Evolutionary conservation across 2,797 vertebrate genomes (phyloP), one percentile per base, ranked within the genome.

Genomic region (Chelon auratus): DNA sequence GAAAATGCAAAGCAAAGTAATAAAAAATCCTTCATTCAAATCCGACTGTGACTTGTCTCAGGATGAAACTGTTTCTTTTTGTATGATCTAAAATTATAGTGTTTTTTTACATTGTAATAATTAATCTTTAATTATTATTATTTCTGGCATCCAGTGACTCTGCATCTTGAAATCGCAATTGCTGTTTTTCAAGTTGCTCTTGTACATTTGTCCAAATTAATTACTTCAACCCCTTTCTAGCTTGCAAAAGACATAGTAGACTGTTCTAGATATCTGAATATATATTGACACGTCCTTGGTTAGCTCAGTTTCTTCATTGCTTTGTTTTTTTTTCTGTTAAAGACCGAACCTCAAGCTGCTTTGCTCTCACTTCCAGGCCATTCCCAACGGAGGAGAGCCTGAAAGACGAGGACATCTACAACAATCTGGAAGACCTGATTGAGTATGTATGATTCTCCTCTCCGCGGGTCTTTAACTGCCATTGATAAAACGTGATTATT

Each of bases 391-490:
- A 97, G 83, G 96, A 96, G 80, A 96, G 93, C 0, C 18, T 97
- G 40, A 91, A 94, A 50, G 95, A 98, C 71, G 97, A 97, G 80
- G 96, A 97, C 82, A 83, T 97, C 85, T 98, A 98, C 94, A 97
- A 95, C 91, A 87, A 94, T 75, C 95, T 98, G 79, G 96, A 96
- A 45, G 97, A 98, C 91, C 85, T 98, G 90, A 95, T 98, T 82
- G 97, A 98, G 97, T 98, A 96, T 0, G 97, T 97, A 83, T 81
- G 61, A 81, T 50, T 20, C 58, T 52, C 43, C 72, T 68, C 77
- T 78, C 75, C 62, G 47, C 0, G 42, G 74, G 57, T n/a, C 61
- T 59, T 43, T 84, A 74, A 75, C 48, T 61, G 63, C 13, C 72
- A 62, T 75, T 84, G 75, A 79, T 77, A 59, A 68, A 79, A 81